Evolutionary conservation across 2,888 invertebrate genomes (phyloP), one percentile per base, ranked within the genome.

Genomic region (Sarcophaga rosellei): DNA sequence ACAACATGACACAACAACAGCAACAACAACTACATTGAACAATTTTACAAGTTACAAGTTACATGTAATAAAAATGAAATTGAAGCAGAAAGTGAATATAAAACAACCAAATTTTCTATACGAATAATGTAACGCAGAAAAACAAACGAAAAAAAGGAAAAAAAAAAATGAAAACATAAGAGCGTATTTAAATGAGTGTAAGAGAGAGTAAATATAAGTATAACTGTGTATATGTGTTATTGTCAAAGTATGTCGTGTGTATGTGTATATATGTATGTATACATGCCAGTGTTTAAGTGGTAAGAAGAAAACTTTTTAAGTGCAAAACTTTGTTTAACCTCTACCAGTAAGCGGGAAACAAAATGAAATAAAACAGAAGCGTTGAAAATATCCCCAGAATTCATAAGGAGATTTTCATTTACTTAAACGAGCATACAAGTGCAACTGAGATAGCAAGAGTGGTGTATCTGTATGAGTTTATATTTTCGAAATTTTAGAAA

Each of bases 301-400:
- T 65, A 79, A 59, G 70, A 76, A 47, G 17, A 72, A 83, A 82
- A 35, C 70, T 86, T 83, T 86, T 79, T 73, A 86, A 86, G 85
- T 86, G 83, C 79, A 75, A 79, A 86, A 86, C 79, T 82, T 86
- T 86, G 79, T 79, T 23, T 45, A 72, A 76, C 76, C 75, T 75
- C 70, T 57, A 44, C 23, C 70, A 35, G 35, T 35, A 35, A 35
- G 35, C 35, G 35, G 35, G 35, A 35, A 35, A 35, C 63, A 20
- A 23, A 63, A 78, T 44, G 35, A 79, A 86, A 82, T 75, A 65
- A 21, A 81, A 72, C 25, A 57, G 44, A 35, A 35, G 35, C 57
- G 35, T 35, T 15, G n/a, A 57, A 57, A 57, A 57, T 57, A 17
- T 57, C 6, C n/a, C 15, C n/a, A 57, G 76, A 81, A 65, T 85